Evolutionary conservation across 2,113 vertebrate genomes (phyloP).

Genomic region (Diadophis punctatus): DNA sequence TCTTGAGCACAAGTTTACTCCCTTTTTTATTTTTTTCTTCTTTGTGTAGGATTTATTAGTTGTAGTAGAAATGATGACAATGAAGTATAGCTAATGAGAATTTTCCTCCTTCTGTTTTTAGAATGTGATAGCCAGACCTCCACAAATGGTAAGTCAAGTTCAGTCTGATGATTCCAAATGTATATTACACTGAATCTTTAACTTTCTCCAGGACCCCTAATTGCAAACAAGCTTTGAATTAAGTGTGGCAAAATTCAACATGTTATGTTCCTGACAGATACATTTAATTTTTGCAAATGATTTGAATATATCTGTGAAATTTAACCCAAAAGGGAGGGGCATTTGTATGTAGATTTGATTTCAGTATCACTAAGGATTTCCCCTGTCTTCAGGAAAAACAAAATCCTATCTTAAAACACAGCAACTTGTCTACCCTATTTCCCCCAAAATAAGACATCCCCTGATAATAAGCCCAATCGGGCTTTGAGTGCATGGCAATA

Average conservation of each 20-base stretch:
- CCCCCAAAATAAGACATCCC: too few species aligned
- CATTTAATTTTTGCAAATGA: neutral
- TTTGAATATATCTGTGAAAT: neutral
- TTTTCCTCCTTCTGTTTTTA: neutral
- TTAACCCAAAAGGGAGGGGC: neutral
- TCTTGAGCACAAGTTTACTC: neutral
- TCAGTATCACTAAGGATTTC: neutral
- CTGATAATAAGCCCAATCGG: too few species aligned
- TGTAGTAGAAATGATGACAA: neutral
- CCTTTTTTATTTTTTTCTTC: neutral
- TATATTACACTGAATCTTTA: neutral
- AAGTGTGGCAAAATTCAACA: neutral
- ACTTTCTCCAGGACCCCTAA: neutral
- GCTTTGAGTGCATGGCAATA: too few species aligned
- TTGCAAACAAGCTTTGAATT: neutral
- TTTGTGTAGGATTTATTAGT: neutral
- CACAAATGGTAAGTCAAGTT: conserved; percentile 4
- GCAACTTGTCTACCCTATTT: neutral
- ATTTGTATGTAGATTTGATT: neutral
- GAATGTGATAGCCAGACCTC: neutral
- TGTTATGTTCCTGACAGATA: neutral
- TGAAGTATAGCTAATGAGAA: neutral
- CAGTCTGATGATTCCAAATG: neutral
- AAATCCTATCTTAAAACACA: neutral
- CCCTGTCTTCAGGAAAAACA: neutral